These are phyloP conservation scores for Sinocyclocheilus anophthalmus DNA, from an alignment of 2,113 vertebrate species.

Conservation along the genomic window DNA sequence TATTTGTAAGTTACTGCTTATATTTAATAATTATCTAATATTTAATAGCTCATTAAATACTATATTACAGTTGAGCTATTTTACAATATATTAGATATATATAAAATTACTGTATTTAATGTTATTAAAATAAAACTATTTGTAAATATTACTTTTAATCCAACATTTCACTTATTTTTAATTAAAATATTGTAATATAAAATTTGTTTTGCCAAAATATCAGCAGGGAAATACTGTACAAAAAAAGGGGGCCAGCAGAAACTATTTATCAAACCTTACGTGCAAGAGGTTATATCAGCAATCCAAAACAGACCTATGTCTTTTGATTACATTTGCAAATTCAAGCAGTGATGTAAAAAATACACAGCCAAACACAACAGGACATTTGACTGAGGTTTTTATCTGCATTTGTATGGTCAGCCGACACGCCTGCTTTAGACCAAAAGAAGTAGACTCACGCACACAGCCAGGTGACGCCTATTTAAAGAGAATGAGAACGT, in stretches of 20 bases:
- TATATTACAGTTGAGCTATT: background rate
- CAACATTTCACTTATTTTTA: background rate
- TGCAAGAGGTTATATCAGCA: background rate
- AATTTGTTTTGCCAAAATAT: background rate
- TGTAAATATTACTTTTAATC: background rate
- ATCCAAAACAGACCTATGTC: background rate
- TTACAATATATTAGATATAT: background rate
- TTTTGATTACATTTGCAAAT: background rate
- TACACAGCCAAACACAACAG: background rate
- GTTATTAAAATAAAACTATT: background rate
- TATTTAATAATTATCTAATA: background rate
- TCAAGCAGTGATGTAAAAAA: background rate
- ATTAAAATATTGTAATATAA: background rate
- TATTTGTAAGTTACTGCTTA: background rate
- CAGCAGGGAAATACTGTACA: background rate
- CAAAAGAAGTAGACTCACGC: background rate
- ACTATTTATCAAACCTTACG: background rate
- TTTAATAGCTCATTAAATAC: too few relatives aligned
- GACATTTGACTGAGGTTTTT: background rate
- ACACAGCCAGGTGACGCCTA: constrained; percentile 44
- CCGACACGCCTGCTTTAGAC: constrained; percentile 18
- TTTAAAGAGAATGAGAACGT: constrained; percentile 54
- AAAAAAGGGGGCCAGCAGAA: background rate
- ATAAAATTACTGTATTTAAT: background rate
- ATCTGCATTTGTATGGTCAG: constrained; percentile 3